Evolutionary conservation across 2,113 vertebrate species (phyloP).

Genomic region (Pelvicachromis taeniatus): DNA sequence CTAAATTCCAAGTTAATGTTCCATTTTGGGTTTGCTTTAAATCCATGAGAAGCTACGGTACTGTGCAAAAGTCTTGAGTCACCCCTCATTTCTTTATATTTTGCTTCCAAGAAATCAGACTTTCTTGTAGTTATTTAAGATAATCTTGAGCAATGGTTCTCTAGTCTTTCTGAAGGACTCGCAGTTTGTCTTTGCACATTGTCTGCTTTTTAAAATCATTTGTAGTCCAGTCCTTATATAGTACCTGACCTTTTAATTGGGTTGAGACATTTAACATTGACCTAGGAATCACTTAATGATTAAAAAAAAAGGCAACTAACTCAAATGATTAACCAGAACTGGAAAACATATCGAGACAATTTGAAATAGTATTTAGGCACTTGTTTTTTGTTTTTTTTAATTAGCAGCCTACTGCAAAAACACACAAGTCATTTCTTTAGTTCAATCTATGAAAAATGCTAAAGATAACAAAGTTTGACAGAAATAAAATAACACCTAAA

Average conservation of each 20-base stretch:
- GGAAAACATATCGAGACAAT: background rate
- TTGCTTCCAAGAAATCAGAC: accelerated
- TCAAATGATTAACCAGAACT: background rate
- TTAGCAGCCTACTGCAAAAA: background rate
- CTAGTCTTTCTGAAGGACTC: background rate
- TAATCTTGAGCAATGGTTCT: background rate
- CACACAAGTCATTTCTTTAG: background rate
- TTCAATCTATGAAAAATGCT: background rate
- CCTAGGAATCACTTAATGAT: background rate
- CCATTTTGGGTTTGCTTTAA: constrained; percentile 21
- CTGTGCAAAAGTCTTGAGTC: background rate
- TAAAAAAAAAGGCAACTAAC: background rate
- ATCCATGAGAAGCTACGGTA: background rate
- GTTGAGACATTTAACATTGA: background rate
- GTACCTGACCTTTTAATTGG: background rate
- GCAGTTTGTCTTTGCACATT: background rate
- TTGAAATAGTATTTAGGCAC: background rate
- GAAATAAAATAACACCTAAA: background rate
- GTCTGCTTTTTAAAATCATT: background rate
- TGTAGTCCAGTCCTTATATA: background rate
- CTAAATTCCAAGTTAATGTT: constrained; percentile 19
- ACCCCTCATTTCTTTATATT: background rate
- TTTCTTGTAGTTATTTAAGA: background rate
- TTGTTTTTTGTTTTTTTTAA: background rate
- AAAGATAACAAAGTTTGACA: background rate